A percentile compares a stretch with the other conserved stretches of the same genome.
Evolutionary conservation across 2,113 vertebrate genomes (phyloP).

Genomic region (Gymnocephalus cernua): DNA sequence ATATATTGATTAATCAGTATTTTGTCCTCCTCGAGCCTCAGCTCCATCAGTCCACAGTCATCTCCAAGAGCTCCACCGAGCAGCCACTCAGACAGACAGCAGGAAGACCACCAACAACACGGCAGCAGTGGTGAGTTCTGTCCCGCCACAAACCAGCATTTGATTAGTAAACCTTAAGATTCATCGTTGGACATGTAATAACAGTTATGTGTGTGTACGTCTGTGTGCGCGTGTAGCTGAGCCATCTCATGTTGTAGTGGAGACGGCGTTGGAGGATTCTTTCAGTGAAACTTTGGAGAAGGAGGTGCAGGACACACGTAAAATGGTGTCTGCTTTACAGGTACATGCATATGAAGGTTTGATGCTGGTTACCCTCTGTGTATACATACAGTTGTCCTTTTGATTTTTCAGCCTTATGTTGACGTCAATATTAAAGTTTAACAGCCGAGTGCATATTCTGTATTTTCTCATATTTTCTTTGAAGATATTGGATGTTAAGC

Average conservation of each 20-base stretch:
- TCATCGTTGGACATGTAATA: neutral
- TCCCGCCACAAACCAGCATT: neutral
- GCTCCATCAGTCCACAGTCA: slow-evolving; percentile 89
- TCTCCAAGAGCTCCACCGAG: slow-evolving; percentile 84
- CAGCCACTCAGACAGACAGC: slow-evolving; percentile 82
- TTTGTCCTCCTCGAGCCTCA: slow-evolving; percentile 81
- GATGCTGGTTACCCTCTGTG: neutral
- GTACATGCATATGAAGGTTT: slow-evolving; percentile 26
- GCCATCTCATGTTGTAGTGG: slow-evolving; percentile 30
- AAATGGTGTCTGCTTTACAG: slow-evolving; percentile 93
- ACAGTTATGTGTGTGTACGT: slow-evolving; percentile 16
- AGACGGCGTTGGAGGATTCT: slow-evolving; percentile 87
- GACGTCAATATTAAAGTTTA: neutral
- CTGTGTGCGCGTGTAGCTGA: slow-evolving; percentile 26
- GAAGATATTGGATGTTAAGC: no score
- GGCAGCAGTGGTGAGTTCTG: slow-evolving; percentile 79
- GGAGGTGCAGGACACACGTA: slow-evolving; percentile 95
- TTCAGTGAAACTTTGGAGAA: slow-evolving; percentile 91
- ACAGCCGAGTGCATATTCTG: neutral
- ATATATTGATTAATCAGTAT: slow-evolving; percentile 26
- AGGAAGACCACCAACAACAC: slow-evolving; percentile 80
- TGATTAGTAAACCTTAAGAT: neutral
- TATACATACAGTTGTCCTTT: neutral
- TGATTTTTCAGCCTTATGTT: neutral
- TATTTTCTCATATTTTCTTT: neutral